Base-by-base conservation (phyloP, 2,797 vertebrate genomes). In the Xiphorhynchus erythropygius region DNA sequence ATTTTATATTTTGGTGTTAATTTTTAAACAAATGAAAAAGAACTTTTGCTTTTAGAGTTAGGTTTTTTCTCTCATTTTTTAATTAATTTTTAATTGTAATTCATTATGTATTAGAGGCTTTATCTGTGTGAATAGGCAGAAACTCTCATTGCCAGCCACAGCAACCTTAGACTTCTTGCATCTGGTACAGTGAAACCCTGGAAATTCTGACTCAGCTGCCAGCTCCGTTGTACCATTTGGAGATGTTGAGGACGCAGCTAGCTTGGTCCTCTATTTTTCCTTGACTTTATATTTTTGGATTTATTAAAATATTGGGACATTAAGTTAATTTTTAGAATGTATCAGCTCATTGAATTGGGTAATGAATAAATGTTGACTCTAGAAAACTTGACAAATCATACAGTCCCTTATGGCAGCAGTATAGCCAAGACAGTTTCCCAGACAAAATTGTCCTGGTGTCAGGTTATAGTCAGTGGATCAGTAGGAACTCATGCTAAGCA, bases 351-450 rank as follows among this genome's bases (percentile, higher is more conserved):
- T 90, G 30, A 81, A 53, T 74, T 84, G 71, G 19, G 7, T 46
- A 74, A 9, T 67, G 33, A 71, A 65, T 69, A 10, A 52, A 25
- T 59, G 64, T 39, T 5, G 3, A 6, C 56, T 73, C 13, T 37
- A n/a, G 56, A 53, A 83, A 86, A 64, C 42, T 47, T 90, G 53
- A 33, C 18, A 55, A 68, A 27, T 74, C 18, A 4, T 50, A 37
- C 3, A 3, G 3, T 52, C 19, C 11, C 2, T 1, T 39, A 12
- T 11, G 12, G 9, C 44, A 19, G 23, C 24, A n/a, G 28, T 42
- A 9, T 5, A 50, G 59, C 42, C 46, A 71, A 39, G 52, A 30
- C 33, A 60, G 32, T 44, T 91, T 84, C 52, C 39, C n/a, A 68
- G 42, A 11, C 16, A 33, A 30, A 37, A 37, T 69, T 59, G 10